Evolutionary conservation across 2,888 invertebrate genomes (phyloP).

Genomic region (Leptarthrus brevirostris): DNA sequence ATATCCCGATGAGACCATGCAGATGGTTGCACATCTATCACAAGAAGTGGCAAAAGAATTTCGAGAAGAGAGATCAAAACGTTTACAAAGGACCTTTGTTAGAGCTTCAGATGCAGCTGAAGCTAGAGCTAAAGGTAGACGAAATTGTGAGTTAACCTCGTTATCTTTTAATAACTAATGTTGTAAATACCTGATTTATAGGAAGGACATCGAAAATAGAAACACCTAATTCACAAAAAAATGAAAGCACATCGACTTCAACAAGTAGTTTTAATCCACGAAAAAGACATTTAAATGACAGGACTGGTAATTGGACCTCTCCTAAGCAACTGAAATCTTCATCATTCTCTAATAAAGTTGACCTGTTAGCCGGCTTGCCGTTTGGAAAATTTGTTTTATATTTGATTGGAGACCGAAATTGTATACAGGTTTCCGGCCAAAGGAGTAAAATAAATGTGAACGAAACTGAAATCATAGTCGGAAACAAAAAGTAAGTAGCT

Average conservation of each 20-base stretch:
- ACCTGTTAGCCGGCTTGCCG: conserved; percentile 60
- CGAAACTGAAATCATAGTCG: conserved; percentile 57
- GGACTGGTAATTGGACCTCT: too few relatives aligned
- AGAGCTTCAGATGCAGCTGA: conserved; percentile 82
- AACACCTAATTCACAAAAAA: neutral
- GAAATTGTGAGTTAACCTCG: conserved; percentile 58
- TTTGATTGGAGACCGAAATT: conserved; percentile 60
- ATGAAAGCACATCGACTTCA: neutral
- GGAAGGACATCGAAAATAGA: conserved; percentile 3
- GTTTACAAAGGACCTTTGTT: conserved; percentile 80
- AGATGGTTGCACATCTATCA: conserved; percentile 77
- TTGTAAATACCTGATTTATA: neutral
- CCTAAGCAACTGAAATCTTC: too few relatives aligned
- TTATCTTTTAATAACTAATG: neutral
- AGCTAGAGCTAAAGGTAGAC: conserved; percentile 77
- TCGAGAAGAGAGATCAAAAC: conserved; percentile 72
- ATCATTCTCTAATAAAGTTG: too few relatives aligned
- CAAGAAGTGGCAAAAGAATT: conserved; percentile 80
- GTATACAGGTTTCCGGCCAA: conserved; percentile 60
- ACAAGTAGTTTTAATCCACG: too few relatives aligned
- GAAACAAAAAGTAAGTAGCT: conserved; percentile 57
- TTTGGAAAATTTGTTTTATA: conserved; percentile 61
- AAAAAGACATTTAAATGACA: too few relatives aligned
- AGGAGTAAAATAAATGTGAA: conserved; percentile 57
- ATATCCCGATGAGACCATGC: conserved; percentile 87